Conservation (phyloP, 2,888 invertebrate species). For the Omphaloscelis lunosa region DNA sequence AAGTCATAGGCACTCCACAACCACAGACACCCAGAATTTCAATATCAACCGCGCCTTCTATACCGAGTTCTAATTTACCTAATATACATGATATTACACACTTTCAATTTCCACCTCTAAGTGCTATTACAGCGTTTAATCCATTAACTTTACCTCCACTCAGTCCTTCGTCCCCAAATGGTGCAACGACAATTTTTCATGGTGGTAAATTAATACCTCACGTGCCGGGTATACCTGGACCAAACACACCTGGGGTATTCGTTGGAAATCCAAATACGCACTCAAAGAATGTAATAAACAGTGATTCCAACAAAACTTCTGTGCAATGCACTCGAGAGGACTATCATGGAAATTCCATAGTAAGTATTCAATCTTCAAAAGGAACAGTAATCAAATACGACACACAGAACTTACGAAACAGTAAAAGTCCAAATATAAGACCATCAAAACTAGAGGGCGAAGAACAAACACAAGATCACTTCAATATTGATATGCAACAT, state of each 20-base stretch:
- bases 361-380: conserved; percentile 73
- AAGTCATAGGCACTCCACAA: conserved; percentile 81
- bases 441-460: conserved; percentile 75
- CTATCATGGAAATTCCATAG: conserved; percentile 68
- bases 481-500: conserved; percentile 73
- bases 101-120: conserved; percentile 93
- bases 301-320: conserved; percentile 73
- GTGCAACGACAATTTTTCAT: conserved; percentile 92
- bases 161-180: conserved; percentile 89
- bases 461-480: conserved; percentile 74
- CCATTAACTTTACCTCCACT: conserved; percentile 92
- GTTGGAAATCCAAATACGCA: conserved; percentile 74
- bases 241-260: conserved; percentile 91
- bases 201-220: conserved; percentile 95
- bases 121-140: conserved; percentile 93
- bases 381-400: conserved; percentile 77
- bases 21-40: conserved; percentile 90
- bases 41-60: conserved; percentile 90
- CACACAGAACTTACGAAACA: conserved; percentile 72
- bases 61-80: conserved; percentile 89
- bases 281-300: conserved; percentile 72
- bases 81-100: conserved; percentile 88
- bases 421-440: conserved; percentile 77
- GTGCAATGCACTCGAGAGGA: conserved; percentile 73
- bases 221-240: conserved; percentile 97